These are phyloP conservation scores for Ormyrus labotus DNA, from an alignment of 2,888 invertebrate species.

Conservation along the genomic window DNA sequence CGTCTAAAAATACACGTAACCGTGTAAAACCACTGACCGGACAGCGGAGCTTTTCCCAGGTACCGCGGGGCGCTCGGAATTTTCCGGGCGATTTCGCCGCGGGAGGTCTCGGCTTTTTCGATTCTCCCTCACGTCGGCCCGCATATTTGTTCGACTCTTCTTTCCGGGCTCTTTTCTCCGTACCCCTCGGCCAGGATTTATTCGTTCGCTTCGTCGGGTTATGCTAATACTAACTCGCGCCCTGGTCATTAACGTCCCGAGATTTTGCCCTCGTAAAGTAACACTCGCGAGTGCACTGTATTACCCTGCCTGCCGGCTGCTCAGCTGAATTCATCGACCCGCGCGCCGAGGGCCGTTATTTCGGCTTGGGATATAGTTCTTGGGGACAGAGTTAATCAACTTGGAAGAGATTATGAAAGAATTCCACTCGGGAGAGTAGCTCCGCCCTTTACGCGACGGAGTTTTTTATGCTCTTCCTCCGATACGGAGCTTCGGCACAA, in stretches of 20 bases:
- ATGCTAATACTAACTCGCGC: background rate
- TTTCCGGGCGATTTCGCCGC: constrained; percentile 14
- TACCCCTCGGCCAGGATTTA: background rate
- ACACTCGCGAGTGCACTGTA: no score
- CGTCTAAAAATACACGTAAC: background rate
- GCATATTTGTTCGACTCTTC: background rate
- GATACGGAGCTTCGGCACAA: background rate
- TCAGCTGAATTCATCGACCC: no score
- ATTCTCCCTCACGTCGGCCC: background rate
- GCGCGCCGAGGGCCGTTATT: background rate
- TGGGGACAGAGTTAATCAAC: background rate
- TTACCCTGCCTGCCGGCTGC: no score
- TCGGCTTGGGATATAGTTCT: constrained; percentile 8
- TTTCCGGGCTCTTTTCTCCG: background rate
- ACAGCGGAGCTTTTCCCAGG: background rate
- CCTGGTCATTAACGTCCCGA: background rate
- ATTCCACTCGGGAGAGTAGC: background rate
- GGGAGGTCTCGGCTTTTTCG: background rate
- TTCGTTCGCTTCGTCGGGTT: background rate
- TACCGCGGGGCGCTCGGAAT: background rate
- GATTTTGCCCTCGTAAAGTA: background rate
- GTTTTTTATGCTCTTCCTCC: background rate
- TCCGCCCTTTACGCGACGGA: background rate
- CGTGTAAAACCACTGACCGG: background rate
- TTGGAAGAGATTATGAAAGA: constrained; percentile 27